Evolutionary conservation across 2,113 vertebrate genomes (phyloP), one percentile per base, ranked within the genome.

Genomic region (Ancistrus triradiatus): DNA sequence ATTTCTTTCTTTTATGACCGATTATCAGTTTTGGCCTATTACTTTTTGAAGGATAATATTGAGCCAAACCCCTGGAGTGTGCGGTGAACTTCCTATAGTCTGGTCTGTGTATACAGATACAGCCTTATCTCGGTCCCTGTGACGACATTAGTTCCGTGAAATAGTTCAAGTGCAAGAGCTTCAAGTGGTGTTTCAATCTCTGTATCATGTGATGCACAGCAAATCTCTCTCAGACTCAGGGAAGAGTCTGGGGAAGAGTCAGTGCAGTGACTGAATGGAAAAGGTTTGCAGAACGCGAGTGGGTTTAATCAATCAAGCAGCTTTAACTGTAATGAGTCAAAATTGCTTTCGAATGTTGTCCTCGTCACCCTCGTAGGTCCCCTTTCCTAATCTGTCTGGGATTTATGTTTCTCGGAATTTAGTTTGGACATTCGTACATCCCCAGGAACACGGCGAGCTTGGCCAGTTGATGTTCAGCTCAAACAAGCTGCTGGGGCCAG

Each of bases 301-400:
- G 69, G 55, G 79, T 80, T 82, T 75, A 72, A 83, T 80, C 75
- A 77, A 48, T 61, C 51, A 43, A 72, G 69, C 66, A 70, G 78
- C 80, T 79, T 63, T 8, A 72, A 70, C 69, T 65, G 60, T 72
- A 85, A 86, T 85, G 71, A 77, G 63, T 56, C 55, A 2, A 83
- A 86, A 86, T 77, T 83, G 77, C 71, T 85, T 82, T 78, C 57
- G 70, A 78, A 85, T 84, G 82, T 79, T 68, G 68, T 74, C 68
- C 38, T 74, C 18, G 44, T 77, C 72, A 64, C 57, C 47, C 58
- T 47, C 52, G 11, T 35, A 19, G 52, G 43, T 11, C 59, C 55
- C 67, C 27, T 48, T 24, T 72, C 61, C 68, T 56, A 48, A 57
- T 40, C 65, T 68, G 67, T 65, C 70, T 59, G 46, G 51, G 52